A percentile compares a stretch with the other conserved stretches of the same genome.
phyloP scores from a whole-genome alignment of 2,797 vertebrate genomes.

The Paguma larvata region DNA sequence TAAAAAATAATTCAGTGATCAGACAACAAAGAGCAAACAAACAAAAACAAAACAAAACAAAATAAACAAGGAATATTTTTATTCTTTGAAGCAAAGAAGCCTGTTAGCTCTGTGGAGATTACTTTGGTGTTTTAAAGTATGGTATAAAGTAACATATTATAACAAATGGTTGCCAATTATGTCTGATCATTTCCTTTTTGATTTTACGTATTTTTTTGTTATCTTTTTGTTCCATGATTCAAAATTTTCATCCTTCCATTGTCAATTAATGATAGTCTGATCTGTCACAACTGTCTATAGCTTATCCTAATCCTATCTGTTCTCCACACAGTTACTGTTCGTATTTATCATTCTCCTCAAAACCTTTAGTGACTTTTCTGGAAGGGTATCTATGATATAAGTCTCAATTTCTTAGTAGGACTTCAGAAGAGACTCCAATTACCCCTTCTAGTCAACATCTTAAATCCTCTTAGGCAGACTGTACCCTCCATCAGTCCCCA shows the following conservation, averaged over 20 bases:
- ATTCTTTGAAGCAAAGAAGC: neutral
- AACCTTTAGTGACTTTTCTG: neutral
- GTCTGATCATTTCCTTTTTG: neutral
- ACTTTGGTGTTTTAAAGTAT: neutral
- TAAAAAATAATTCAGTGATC: neutral
- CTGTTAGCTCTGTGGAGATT: neutral
- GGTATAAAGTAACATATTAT: neutral
- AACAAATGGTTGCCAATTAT: neutral
- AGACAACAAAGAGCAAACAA: neutral
- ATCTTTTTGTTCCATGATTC: neutral
- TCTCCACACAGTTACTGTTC: neutral
- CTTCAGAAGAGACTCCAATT: neutral
- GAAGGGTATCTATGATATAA: neutral
- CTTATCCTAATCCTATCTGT: neutral
- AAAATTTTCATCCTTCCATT: neutral
- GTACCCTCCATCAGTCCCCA: neutral
- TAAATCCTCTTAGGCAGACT: neutral
- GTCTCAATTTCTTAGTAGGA: neutral
- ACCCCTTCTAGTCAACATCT: neutral
- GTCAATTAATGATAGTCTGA: neutral
- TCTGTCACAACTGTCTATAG: neutral
- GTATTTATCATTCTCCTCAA: neutral
- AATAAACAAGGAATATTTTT: neutral
- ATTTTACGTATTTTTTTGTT: neutral
- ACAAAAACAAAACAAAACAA: neutral